A percentile compares a stretch with the other conserved stretches of the same genome.
Conservation (phyloP, 2,113 vertebrate species). For the Saccopteryx leptura region DNA sequence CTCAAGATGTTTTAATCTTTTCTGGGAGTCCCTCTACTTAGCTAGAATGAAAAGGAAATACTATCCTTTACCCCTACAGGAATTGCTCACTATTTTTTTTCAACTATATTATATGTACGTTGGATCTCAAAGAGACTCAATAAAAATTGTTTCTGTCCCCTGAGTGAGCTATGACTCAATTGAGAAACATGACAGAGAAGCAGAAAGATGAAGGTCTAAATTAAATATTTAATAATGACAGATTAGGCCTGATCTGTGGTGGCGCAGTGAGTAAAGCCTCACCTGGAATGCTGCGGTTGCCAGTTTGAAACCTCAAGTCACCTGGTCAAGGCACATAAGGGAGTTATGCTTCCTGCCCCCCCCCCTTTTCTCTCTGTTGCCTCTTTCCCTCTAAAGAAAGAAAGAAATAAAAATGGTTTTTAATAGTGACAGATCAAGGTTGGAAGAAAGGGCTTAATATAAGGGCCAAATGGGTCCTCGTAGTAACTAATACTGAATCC, state of each 20-base stretch:
- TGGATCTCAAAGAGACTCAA: background rate
- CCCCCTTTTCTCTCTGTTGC: no score
- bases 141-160: background rate
- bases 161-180: background rate
- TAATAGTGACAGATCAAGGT: background rate
- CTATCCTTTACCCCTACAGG: background rate
- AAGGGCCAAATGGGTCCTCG: background rate
- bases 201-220: background rate
- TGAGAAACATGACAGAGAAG: background rate
- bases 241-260: no score
- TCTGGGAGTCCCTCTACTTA: background rate
- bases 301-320: no score
- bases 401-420: background rate
- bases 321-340: no score
- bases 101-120: background rate
- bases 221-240: background rate
- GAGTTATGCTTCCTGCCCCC: no score
- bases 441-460: background rate
- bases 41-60: background rate
- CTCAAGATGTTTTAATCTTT: background rate
- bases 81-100: background rate
- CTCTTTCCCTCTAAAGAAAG: no score
- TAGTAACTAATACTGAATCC: background rate
- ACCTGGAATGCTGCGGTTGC: no score
- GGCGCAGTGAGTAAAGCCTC: no score